Evolutionary conservation across 2,113 vertebrate species (phyloP).

Genomic region (Cyanistes caeruleus): DNA sequence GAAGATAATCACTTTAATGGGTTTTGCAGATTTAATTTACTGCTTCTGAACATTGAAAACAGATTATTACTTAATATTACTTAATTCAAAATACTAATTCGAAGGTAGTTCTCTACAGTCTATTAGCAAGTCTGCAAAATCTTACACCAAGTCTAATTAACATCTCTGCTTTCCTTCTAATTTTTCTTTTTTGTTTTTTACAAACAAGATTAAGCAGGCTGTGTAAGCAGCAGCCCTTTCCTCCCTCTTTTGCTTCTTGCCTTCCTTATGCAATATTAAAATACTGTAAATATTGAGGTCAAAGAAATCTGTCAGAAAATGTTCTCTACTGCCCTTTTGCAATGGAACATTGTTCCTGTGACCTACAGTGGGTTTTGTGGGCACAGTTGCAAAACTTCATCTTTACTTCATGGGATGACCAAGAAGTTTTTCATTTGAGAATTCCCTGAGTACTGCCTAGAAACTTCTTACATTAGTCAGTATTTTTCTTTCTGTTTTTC

Average conservation of each 20-base stretch:
- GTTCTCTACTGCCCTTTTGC: constrained; percentile 21
- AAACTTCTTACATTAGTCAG: background rate
- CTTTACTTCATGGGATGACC: background rate
- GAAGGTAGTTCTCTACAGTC: background rate
- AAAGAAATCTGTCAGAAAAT: background rate
- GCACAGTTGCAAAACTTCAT: background rate
- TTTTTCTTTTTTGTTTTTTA: background rate
- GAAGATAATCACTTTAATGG: background rate
- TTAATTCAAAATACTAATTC: background rate
- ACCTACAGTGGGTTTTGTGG: background rate
- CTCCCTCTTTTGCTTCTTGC: constrained; percentile 30
- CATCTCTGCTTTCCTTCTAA: background rate
- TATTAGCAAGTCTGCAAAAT: background rate
- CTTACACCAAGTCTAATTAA: background rate
- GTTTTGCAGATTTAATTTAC: background rate
- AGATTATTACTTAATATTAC: background rate
- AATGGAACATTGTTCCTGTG: background rate
- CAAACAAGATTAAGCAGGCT: background rate
- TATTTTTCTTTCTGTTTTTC: background rate
- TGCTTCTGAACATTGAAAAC: background rate
- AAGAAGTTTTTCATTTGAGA: background rate
- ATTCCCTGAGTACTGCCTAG: background rate
- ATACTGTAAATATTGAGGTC: background rate
- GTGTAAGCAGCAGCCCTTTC: constrained; percentile 2
- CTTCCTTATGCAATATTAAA: constrained; percentile 31